Percentiles rank a stretch among this genome's conserved stretches.
These are phyloP conservation scores for Coilia nasus DNA, from an alignment of 2,797 vertebrate species.

Conservation along the genomic window DNA sequence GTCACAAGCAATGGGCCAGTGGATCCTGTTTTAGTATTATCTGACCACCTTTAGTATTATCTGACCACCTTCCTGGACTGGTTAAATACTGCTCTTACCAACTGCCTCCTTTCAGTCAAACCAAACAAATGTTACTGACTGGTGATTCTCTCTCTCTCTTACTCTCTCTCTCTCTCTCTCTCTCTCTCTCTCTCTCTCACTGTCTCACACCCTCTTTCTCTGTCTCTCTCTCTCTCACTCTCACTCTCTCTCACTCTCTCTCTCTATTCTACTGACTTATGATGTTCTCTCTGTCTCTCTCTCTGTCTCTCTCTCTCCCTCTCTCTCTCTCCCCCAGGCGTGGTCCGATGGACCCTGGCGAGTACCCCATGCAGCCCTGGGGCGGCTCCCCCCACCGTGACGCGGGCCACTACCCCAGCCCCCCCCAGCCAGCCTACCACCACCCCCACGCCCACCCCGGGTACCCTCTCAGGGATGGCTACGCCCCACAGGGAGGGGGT, in stretches of 20 bases:
- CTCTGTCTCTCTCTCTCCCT: constrained; percentile 35
- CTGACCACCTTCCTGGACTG: too few species aligned
- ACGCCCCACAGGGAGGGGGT: constrained; percentile 60
- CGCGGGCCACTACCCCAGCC: constrained; percentile 76
- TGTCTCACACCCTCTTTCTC: constrained; percentile 27
- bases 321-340: constrained; percentile 71
- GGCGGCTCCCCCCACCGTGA: constrained; percentile 68
- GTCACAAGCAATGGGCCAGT: too few species aligned
- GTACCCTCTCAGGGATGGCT: constrained; percentile 74
- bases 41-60: too few species aligned
- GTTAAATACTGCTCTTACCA: too few species aligned
- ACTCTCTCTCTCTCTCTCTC: background rate
- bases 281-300: constrained; percentile 34
- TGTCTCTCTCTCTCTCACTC: constrained; percentile 4
- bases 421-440: constrained; percentile 76
- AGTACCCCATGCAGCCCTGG: constrained; percentile 82
- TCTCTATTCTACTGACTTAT: constrained; percentile 44
- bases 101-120: too few species aligned
- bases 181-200: constrained; percentile 5
- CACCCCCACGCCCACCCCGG: constrained; percentile 71
- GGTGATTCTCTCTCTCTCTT: background rate
- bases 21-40: too few species aligned
- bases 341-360: constrained; percentile 79
- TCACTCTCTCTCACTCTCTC: constrained; percentile 22
- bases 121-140: too few species aligned